Conservation (phyloP, 2,113 vertebrate species). For the Pygoscelis adeliae region DNA sequence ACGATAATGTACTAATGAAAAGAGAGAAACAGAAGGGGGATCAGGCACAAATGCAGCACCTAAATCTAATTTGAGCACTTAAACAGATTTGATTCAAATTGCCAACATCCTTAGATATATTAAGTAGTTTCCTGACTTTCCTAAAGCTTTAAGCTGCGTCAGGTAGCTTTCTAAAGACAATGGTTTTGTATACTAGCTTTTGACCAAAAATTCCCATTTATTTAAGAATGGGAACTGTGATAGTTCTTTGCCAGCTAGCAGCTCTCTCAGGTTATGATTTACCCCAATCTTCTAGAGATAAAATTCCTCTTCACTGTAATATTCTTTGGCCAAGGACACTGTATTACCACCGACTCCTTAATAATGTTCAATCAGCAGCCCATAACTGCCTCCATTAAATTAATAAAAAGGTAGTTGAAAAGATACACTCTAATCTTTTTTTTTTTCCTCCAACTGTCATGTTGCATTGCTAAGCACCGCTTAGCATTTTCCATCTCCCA, state of each 20-base stretch:
- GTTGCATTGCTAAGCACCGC: background rate
- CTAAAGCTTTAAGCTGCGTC: background rate
- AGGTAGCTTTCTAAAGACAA: background rate
- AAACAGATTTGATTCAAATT: background rate
- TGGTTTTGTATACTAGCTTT: background rate
- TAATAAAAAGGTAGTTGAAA: background rate
- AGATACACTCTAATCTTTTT: background rate
- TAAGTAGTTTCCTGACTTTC: background rate
- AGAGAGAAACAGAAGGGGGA: background rate
- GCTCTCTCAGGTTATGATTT: background rate
- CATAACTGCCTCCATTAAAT: slow-evolving; percentile 1
- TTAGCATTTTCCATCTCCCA: background rate
- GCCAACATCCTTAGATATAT: background rate
- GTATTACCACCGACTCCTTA: background rate
- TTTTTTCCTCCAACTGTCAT: background rate
- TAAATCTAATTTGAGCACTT: slow-evolving; percentile 9
- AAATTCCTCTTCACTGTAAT: background rate
- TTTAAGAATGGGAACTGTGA: background rate
- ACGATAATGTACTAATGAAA: background rate
- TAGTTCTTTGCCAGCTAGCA: background rate
- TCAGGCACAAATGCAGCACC: background rate
- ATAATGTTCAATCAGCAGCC: background rate
- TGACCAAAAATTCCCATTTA: background rate
- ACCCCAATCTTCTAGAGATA: background rate
- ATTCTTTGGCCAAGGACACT: background rate